These are phyloP conservation scores for Amblyopsis hoosieri DNA, from an alignment of 2,797 vertebrate species.

Conservation along the genomic window DNA sequence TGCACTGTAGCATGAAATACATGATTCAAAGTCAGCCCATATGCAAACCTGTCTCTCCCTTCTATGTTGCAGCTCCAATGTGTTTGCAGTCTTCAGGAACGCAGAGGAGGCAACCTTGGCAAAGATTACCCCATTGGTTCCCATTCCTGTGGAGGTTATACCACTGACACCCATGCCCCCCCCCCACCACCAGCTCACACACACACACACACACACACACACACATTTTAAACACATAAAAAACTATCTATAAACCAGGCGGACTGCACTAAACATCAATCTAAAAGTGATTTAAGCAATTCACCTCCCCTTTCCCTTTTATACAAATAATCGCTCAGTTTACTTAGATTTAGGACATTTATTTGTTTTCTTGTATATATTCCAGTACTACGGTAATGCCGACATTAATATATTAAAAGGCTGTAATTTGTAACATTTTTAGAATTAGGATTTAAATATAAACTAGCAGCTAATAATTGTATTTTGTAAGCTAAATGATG, in stretches of 20 bases:
- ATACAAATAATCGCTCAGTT: no score
- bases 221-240: background rate
- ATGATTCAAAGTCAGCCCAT: background rate
- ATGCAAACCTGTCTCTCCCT: background rate
- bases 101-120: constrained; percentile 54
- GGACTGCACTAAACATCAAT: no score
- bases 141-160: constrained; percentile 16
- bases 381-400: no score
- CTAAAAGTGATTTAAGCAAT: no score
- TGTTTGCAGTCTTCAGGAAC: constrained; percentile 77
- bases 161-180: background rate
- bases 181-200: constrained; percentile 25
- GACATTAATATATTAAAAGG: no score
- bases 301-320: no score
- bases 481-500: no score
- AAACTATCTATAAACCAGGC: background rate
- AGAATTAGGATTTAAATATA: no score
- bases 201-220: constrained; percentile 58
- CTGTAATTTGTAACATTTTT: no score
- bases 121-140: constrained; percentile 72
- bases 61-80: constrained; percentile 64
- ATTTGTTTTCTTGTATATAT: no score
- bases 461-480: no score
- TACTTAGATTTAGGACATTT: no score
- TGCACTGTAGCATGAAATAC: background rate